Evolutionary conservation across 1,140 invertebrate genomes (phyloP), one percentile per base, ranked within the genome.

Genomic region (Gerris buenoi): DNA sequence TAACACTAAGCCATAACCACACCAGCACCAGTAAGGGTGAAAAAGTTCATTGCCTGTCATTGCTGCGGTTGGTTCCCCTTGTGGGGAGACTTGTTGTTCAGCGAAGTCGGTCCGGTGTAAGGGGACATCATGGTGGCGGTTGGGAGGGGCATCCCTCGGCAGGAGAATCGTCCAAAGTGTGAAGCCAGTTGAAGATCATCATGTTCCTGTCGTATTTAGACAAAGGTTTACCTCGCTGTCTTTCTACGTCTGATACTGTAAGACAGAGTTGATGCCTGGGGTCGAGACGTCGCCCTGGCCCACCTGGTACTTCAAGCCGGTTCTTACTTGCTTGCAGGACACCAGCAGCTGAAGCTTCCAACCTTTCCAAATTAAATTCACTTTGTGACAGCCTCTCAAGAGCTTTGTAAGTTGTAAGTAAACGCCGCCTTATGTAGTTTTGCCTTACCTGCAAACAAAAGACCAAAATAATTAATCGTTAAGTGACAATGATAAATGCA

Each of bases 121-220:
- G 33, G 33, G 27, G 27, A 28, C 18, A 27, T 64, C 63, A 33
- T 28, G 27, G 63, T 61, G 65, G 65, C n/a, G 57, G 23, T 46
- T 46, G 33, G 5, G 33, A 46, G 5, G 33, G 33, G 18, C 33
- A 46, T 46, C 33, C 33, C 25, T 64, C 15, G 1, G 56, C 64
- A 29, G 70, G 67, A 14, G 70, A 33, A 22, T 88, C 88, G 72
- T 93, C 89, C 2, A 93, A 79, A 1, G 88, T 90, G 74, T 93
- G 89, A 0, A 93, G 80, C 91, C 91, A 93, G 73, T 92, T 91
- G 77, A 93, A 92, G 58, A 93, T 92, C 87, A 93, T 91, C 87
- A 93, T 92, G 76, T 93, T 93, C 23, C 90, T 75, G 71, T 93
- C 89, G 76, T 92, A 92, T 76, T 91, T 91, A 15, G 88, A 89